Conservation (phyloP, 2,888 invertebrate genomes). For the Timema cristinae region DNA sequence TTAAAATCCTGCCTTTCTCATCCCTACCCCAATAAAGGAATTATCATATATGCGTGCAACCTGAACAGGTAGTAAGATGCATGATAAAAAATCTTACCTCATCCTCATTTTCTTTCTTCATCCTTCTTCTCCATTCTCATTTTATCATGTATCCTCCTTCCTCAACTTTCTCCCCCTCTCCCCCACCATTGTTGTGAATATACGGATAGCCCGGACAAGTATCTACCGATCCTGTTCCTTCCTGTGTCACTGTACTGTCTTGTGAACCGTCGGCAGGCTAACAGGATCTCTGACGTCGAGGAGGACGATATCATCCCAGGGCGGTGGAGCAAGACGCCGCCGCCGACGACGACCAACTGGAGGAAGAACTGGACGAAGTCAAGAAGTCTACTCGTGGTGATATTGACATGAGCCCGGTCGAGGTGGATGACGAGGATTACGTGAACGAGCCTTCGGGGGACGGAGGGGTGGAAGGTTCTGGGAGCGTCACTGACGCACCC, state of each 20-base stretch:
- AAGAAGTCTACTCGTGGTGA: conserved; percentile 2
- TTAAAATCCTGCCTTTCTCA: too few species aligned
- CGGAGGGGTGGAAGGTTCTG: conserved; percentile 15
- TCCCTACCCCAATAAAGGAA: too few species aligned
- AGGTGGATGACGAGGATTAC: conserved; percentile 27
- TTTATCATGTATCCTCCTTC: too few species aligned
- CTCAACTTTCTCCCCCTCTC: neutral
- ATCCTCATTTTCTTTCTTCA: too few species aligned
- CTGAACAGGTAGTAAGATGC: too few species aligned
- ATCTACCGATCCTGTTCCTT: neutral
- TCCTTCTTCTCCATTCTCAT: too few species aligned
- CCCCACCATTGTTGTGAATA: neutral
- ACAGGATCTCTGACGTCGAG: conserved; percentile 5
- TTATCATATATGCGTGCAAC: too few species aligned
- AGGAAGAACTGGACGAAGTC: neutral
- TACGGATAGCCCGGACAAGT: neutral
- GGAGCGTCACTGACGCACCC: neutral
- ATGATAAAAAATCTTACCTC: too few species aligned
- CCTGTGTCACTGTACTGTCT: neutral
- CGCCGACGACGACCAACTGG: conserved; percentile 13
- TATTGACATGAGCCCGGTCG: conserved; percentile 2
- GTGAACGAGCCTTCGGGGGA: conserved; percentile 19
- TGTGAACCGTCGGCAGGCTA: conserved; percentile 1
- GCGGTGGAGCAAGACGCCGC: neutral
- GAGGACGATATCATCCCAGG: conserved; percentile 15